Evolutionary conservation across 2,888 invertebrate species (phyloP).

Genomic region (Adela reaumurella): DNA sequence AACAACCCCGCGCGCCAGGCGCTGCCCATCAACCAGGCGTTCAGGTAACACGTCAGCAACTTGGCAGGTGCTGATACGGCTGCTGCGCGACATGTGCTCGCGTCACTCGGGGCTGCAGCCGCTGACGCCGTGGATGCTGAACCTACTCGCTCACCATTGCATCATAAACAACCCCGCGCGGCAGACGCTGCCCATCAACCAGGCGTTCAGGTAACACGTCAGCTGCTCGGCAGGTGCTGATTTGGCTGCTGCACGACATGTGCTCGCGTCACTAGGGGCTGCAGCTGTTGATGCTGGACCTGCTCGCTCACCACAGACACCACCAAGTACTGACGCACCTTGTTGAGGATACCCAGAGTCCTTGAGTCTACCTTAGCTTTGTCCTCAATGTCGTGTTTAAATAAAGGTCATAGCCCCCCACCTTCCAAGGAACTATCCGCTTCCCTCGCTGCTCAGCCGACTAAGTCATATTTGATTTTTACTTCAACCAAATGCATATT

Average conservation of each 20-base stretch:
- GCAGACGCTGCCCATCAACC: slow-evolving; percentile 87
- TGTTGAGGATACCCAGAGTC: too few species aligned
- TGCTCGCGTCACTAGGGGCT: slow-evolving; percentile 87
- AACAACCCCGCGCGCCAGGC: slow-evolving; percentile 93
- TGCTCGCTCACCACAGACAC: slow-evolving; percentile 94
- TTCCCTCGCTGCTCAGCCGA: too few species aligned
- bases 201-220: slow-evolving; percentile 80
- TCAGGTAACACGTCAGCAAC: slow-evolving; percentile 60
- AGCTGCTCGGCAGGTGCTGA: slow-evolving; percentile 68
- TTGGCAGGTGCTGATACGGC: slow-evolving; percentile 79
- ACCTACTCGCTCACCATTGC: slow-evolving; percentile 91
- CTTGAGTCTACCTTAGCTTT: too few species aligned
- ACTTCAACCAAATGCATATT: too few species aligned
- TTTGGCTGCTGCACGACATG: slow-evolving; percentile 82
- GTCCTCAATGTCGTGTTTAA: too few species aligned
- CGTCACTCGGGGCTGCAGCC: slow-evolving; percentile 89
- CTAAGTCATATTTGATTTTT: too few species aligned
- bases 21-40: slow-evolving; percentile 87
- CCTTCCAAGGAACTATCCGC: too few species aligned
- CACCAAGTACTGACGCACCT: too few species aligned
- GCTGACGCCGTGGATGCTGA: slow-evolving; percentile 94
- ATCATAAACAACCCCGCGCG: slow-evolving; percentile 94
- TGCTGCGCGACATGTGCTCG: slow-evolving; percentile 87
- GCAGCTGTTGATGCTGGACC: slow-evolving; percentile 87
- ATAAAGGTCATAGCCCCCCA: too few species aligned